These are phyloP conservation scores for Chiridota heheva DNA, from an alignment of 35 echinoderm and acorn worm genomes.

Conservation along the genomic window DNA sequence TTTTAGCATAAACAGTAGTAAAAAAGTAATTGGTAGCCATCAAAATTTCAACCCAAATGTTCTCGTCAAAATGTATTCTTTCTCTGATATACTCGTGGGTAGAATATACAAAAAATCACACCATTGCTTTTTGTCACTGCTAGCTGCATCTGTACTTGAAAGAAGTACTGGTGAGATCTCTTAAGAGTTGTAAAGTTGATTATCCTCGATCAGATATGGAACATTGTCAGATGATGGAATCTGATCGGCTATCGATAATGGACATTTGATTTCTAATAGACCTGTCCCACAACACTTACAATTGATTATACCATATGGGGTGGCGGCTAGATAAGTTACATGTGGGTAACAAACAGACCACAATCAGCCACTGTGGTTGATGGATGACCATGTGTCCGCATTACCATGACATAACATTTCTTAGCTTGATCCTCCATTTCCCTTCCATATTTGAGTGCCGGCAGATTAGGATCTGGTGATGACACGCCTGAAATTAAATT, in stretches of 20 bases:
- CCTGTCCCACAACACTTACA: constrained; percentile 61
- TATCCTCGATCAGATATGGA: neutral
- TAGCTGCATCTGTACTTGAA: neutral
- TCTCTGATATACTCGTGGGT: neutral
- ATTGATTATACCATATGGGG: constrained; percentile 45
- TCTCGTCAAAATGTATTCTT: neutral
- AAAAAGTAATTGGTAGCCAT: neutral
- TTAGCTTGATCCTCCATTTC: constrained; percentile 38
- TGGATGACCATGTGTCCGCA: neutral
- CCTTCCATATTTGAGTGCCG: constrained; percentile 31
- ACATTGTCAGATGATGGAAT: constrained; percentile 35
- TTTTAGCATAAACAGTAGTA: neutral
- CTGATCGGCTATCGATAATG: neutral
- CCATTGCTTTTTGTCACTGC: neutral
- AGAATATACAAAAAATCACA: neutral
- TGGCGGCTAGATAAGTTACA: constrained; percentile 40
- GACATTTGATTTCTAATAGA: constrained; percentile 59
- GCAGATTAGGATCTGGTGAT: constrained; percentile 14
- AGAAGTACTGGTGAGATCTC: constrained; percentile 31
- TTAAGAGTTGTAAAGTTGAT: neutral
- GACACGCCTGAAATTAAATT: constrained; percentile 17
- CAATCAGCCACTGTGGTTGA: constrained; percentile 28
- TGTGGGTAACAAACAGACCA: constrained; percentile 53
- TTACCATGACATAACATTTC: constrained; percentile 4
- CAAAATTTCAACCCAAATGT: constrained; percentile 3